phyloP scores from a whole-genome alignment of 1,140 invertebrate genomes.

The Holcopasites calliopsidis region DNA sequence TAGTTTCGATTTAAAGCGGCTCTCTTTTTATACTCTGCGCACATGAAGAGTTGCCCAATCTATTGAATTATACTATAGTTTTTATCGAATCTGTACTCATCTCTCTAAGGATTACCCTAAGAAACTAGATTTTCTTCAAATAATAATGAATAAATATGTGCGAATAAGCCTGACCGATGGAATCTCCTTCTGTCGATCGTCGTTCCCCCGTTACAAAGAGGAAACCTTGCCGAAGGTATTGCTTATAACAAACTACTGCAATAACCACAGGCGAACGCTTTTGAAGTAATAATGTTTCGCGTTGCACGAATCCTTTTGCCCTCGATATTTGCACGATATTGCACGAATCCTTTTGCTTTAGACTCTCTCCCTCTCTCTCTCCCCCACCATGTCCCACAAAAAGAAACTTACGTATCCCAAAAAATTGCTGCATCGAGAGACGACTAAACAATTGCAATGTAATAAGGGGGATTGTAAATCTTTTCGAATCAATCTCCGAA shows the following conservation, averaged over 20 bases:
- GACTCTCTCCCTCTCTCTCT: not conserved
- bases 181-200: slow-evolving; percentile 6
- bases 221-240: slow-evolving; percentile 20
- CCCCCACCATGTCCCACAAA: too few species aligned
- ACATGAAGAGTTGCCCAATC: not conserved
- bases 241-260: slow-evolving; percentile 17
- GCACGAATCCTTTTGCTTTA: not conserved
- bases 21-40: not conserved
- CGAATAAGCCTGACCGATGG: not conserved
- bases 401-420: too few species aligned
- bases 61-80: too few species aligned
- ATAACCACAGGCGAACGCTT: not conserved
- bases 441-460: not conserved
- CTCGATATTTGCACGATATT: not conserved
- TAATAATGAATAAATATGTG: slow-evolving; percentile 10
- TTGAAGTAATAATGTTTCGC: slow-evolving; percentile 2
- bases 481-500: slow-evolving; percentile 10
- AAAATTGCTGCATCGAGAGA: not conserved
- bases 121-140: too few species aligned
- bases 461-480: slow-evolving; percentile 2
- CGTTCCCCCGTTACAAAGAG: not conserved
- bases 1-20: not conserved
- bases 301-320: not conserved
- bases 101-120: too few species aligned
- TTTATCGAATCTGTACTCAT: too few species aligned